Base-by-base conservation (phyloP, 1,140 invertebrate genomes). In the Scaptomyza pallida region DNA sequence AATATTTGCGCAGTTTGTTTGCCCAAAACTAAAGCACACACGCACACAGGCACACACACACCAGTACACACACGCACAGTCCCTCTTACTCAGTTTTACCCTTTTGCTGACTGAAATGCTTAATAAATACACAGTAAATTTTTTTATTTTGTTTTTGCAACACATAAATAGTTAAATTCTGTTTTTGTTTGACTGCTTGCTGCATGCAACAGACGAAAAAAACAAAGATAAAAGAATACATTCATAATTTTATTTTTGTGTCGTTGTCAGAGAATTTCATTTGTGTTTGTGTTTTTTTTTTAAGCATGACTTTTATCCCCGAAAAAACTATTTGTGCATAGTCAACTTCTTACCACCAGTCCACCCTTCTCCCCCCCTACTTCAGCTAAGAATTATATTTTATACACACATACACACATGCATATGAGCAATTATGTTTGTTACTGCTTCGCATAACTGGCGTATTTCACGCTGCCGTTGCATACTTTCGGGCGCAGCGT, bases 211-310 rank as follows among this genome's bases (percentile, higher is more conserved):
- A 43, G 21, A 60, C 50, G 71, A 69, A 74, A 75, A 68, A n/a
- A n/a, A n/a, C n/a, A n/a, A n/a, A n/a, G n/a, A n/a, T n/a, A n/a
- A n/a, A n/a, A n/a, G n/a, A n/a, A n/a, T n/a, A 60, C 73, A 68
- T 78, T 73, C 73, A 86, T 86, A 76, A 85, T 85, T 86, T 80
- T 80, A 76, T 80, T 80, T 77, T 43, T 15, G 5, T 30, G 23
- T 26, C 16, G 10, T 40, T 76, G 15, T 62, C 51, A 54, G 37
- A 30, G n/a, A n/a, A 21, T 62, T 75, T 26, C 30, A 26, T 1
- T 17, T 41, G 10, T 23, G n/a, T 16, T 33, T 23, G 9, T 17
- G 30, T 41, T 41, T 37, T 56, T 26, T 64, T 55, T 60, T 6
- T 30, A 15, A 30, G 12, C 41, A 43, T n/a, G n/a, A n/a, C n/a